Base-by-base conservation (phyloP, 1,140 invertebrate species). In the Sweltsa coloradensis region DNA sequence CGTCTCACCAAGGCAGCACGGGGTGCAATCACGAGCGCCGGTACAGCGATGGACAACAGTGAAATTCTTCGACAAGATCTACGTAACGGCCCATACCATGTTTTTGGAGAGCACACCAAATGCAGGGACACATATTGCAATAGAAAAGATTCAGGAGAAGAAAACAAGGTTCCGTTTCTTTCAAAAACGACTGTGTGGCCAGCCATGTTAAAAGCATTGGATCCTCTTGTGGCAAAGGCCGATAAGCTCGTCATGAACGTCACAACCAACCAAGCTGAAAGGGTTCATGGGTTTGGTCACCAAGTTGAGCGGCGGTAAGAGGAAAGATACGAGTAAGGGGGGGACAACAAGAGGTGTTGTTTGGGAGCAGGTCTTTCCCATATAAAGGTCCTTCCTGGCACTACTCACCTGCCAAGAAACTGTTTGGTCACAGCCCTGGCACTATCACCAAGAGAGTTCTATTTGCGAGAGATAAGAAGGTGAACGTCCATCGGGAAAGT, bases 61-160 rank as follows among this genome's bases (percentile, higher is more conserved):
- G 36, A 37, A 22, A 3, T 19, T 16, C 36, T 37, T 19, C 36
- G 36, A 5, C 18, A 37, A 37, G 36, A 37, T 11, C 5, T 37
- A 22, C 36, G 18, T 4, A 37, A 37, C 5, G 23, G 23, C 23
- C 36, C 36, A 37, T 22, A 5, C n/a, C 36, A 37, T 37, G 36
- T 37, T 37, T 11, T 37, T 16, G 36, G n/a, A 19, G 23, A 37
- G 16, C 36, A 37, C 23, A 22, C 4, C 7, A 37, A 37, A 16
- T 37, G 36, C 5, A 16, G 36, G n/a, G 7, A 37, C 7, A 37
- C 36, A 19, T 37, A 5, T n/a, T n/a, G 36, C 11, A 16, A 37
- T 7, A 37, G 36, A 22, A 37, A 37, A 37, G 36, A n/a, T 37
- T 37, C 36, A 11, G n/a, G n/a, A n/a, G 36, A 37, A 37, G 36